Evolutionary conservation across 2,888 invertebrate species (phyloP), one percentile per base, ranked within the genome.

Genomic region (Cataglyphis altisquamis): DNA sequence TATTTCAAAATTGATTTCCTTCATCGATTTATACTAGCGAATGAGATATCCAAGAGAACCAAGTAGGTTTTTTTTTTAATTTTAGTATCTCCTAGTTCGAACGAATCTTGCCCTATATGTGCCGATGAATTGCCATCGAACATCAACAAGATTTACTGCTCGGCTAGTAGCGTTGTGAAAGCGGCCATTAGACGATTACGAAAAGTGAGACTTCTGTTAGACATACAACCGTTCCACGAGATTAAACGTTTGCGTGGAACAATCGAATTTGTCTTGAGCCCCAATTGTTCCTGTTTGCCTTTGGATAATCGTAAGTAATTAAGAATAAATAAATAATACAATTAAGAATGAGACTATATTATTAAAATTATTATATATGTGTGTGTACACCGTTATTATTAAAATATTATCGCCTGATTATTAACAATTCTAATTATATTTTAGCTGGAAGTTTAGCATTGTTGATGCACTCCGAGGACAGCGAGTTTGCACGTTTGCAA

Each of bases 391-490:
- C 5, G 10, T 48, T 21, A 52, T 15, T 63, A 21, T 64, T 25
- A 48, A 48, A 48, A n/a, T 45, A 36, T 64, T 64, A 57, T 73
- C 15, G 3, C 29, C 29, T 0, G 5, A 32, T 72, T 77, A 62
- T 78, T 83, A 82, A 67, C 80, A 82, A 75, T 80, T 83, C 64
- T 1, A 67, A 57, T 85, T 70, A 62, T 85, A 78, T 92, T 80
- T 63, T 87, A 94, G 94, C 92, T 84, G 93, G 92, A 87, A 93
- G 87, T 81, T 88, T 93, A 64, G 93, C 92, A 9, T 75, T 94
- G 60, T 73, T 94, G 15, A 57, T 94, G 82, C 90, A 90, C 60
- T 86, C 89, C 25, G 85, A 88, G 4, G 77, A 86, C n/a, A 86
- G 89, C 67, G 74, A 87, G 36, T 70, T 82, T 66, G 36, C 88